Evolutionary conservation across 2,797 vertebrate species (phyloP), one percentile per base, ranked within the genome.

Genomic region (Protonibea diacanthus): DNA sequence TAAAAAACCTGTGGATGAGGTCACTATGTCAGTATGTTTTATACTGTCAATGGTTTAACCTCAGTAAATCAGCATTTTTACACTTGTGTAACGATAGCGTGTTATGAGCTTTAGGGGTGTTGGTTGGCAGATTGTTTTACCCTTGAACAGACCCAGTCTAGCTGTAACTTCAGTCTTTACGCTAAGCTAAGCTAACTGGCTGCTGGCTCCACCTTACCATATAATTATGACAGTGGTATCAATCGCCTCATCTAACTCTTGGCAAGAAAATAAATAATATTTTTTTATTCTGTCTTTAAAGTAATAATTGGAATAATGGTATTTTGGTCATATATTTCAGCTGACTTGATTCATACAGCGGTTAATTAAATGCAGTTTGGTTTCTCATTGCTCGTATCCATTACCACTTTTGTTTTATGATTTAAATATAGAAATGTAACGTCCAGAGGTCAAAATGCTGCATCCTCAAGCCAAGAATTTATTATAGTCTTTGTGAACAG

Each of bases 341-440:
- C 21, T 8, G 14, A 33, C 23, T 33, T 33, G 6, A 48, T 72
- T 67, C 10, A 49, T 18, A 60, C 15, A 27, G n/a, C 38, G 14
- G 6, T n/a, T 13, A 21, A 38, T 61, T 63, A 5, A 52, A 49
- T 49, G 53, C 55, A 33, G 33, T 33, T 33, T 33, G 33, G 1
- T 38, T 38, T 62, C 44, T 56, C 4, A 38, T 40, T 71, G 44
- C 55, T 74, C 42, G 57, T 23, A 79, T 18, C 38, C 67, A 69
- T 47, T 21, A 47, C 57, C 61, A 40, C 44, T 33, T 81, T 80
- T 63, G 38, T 78, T 91, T 85, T 74, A 74, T 65, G 53, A 74
- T 75, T 49, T 77, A 48, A 58, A 80, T 40, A 70, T 72, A 12
- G 33, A 76, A 67, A 23, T 72, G 79, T 71, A 72, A 52, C 38